Evolutionary conservation across 53 echinoderm and acorn worm genomes (phyloP), one percentile per base, ranked within the genome.

Genomic region (Temnopleurus reevesii): DNA sequence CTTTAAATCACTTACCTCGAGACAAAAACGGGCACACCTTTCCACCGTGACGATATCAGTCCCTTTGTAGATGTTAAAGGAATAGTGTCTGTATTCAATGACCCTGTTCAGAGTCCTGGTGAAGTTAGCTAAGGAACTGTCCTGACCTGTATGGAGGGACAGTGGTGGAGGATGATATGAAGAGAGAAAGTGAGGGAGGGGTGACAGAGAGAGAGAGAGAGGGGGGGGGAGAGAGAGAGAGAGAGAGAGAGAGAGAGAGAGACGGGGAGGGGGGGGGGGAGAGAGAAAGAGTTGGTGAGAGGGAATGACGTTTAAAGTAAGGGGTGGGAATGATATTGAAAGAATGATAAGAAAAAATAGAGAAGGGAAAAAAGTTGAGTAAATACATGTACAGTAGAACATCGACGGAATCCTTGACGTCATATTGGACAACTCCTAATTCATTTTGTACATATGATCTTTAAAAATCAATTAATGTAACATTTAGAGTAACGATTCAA

Each of bases 31-130:
- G 44, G 61, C 86, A 31, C 86, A 86, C 46, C 46, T 43, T 19
- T 86, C 86, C 12, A 46, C 61, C 3, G 86, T 86, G 15, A 86
- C 19, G 26, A 46, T 63, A 25, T 86, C 86, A 13, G n/a, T 46
- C 15, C 61, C 46, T 35, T 83, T 83, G 41, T 83, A 83, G 8
- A 38, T 28, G 18, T 60, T 85, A 8, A 59, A 59, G 4, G 85
- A 60, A 59, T 64, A 63, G 18, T 26, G 28, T 23, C 49, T 45
- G 21, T 86, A 86, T 29, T 63, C 46, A 26, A 86, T 86, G 23
- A 64, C 63, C 3, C 28, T 63, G 6, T 47, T 30, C 86, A 86
- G 24, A 4, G 49, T 45, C 35, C 86, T 61, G 15, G 61, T 61
- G 47, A 86, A 86, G 36, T 55, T 57, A 28, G 43, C 29, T 24